Conservation (phyloP, 2,113 vertebrate species). For the Indri indri region DNA sequence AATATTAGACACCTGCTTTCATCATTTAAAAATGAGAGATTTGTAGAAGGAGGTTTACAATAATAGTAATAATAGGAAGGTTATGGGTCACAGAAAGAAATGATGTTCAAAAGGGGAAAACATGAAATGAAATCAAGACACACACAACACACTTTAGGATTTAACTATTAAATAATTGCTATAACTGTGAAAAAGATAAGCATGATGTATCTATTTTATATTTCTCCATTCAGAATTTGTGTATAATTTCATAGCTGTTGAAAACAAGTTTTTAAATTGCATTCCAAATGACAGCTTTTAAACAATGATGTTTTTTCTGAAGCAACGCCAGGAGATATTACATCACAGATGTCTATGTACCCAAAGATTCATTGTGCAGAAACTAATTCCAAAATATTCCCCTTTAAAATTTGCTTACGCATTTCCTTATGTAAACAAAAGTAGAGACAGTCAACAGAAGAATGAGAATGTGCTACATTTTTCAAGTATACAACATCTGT, state of each 20-base stretch:
- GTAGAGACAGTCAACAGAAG: constrained; percentile 64
- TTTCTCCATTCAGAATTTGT: constrained; percentile 27
- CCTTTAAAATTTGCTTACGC: constrained; percentile 68
- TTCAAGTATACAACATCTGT: constrained; percentile 63
- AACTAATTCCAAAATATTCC: constrained; percentile 68
- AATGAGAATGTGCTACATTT: constrained; percentile 56
- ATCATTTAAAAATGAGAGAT: constrained; percentile 16
- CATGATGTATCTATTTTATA: neutral
- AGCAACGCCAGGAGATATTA: constrained; percentile 74
- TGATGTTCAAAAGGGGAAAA: neutral
- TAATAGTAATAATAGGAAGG: constrained; percentile 29
- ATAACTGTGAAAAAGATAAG: neutral
- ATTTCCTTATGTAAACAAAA: constrained; percentile 72
- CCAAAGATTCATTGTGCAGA: constrained; percentile 64
- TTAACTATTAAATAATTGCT: constrained; percentile 10
- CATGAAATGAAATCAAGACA: neutral
- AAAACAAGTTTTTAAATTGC: constrained; percentile 74
- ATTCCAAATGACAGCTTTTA: constrained; percentile 77
- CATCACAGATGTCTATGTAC: constrained; percentile 70
- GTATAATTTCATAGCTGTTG: constrained; percentile 50
- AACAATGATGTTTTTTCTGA: constrained; percentile 72
- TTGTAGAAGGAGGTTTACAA: constrained; percentile 11
- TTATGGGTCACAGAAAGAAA: neutral
- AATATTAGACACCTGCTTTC: neutral
- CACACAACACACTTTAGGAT: neutral